Evolutionary conservation across 2,888 invertebrate genomes (phyloP), one percentile per base, ranked within the genome.

Genomic region (Strigamia maritima): DNA sequence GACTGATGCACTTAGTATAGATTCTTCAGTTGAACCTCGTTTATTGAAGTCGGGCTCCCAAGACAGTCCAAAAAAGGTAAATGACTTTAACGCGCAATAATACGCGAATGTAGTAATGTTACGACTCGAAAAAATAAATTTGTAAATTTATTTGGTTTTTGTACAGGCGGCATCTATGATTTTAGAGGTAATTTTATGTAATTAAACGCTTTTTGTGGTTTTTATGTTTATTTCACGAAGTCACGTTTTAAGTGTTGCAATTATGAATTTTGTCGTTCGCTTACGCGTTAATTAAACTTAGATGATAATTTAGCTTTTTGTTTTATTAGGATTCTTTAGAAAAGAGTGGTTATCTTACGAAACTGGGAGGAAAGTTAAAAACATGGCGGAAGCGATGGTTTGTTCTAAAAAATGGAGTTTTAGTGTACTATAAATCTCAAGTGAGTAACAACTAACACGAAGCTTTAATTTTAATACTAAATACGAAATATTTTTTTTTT

Each of bases 341-440:
- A 86, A 97, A 97, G 87, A 90, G 90, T 83, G 96, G 96, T 0
- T 95, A 94, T 84, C 89, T 96, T 65, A 94, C 94, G 65, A 94
- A 94, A 86, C 88, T 94, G 82, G 97, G 97, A 24, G 98, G 98
- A 26, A 96, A 97, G 86, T 89, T 98, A 28, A 98, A 97, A 88
- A 97, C 97, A 0, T 97, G 98, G 97, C 90, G 96, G 83, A 94
- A 97, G 84, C 89, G 97, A 83, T 98, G 96, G 94, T 98, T 98
- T 85, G 95, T 97, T 2, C 88, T 98, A 16, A 95, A 94, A 85
- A 95, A 97, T 86, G 97, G 97, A 65, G 92, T 92, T 0, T 89
- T 98, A 2, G 93, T 92, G 0, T 97, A 98, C 85, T 98, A 97
- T 92, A 97, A 97, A 87, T 94, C 94, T 76, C 96, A 96, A 86